phyloP scores from a whole-genome alignment of 2,888 invertebrate species.

The Eupithecia pulchellata region DNA sequence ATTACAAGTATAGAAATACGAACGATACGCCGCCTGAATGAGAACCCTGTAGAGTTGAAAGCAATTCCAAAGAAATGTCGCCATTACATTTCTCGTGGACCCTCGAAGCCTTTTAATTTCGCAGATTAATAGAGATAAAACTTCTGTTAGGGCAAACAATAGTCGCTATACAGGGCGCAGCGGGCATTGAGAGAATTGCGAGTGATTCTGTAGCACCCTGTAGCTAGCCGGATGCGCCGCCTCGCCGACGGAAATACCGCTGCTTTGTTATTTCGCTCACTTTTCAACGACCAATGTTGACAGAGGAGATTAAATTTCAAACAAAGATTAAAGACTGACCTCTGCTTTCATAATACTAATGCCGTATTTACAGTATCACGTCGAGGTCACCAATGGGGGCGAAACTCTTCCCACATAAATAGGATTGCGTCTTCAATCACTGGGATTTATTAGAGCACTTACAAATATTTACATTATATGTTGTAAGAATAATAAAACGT shows the following conservation, averaged over 20 bases:
- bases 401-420: no score
- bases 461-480: no score
- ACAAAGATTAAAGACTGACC: conserved; percentile 11
- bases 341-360: neutral
- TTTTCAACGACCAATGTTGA: conserved; percentile 23
- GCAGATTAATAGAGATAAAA: conserved; percentile 64
- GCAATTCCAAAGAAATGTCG: conserved; percentile 47
- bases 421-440: no score
- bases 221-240: conserved; percentile 32
- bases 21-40: conserved; percentile 32
- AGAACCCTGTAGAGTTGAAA: conserved; percentile 41
- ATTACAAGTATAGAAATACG: conserved; percentile 54
- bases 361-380: neutral
- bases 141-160: conserved; percentile 61
- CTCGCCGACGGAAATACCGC: conserved; percentile 48
- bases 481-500: no score
- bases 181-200: conserved; percentile 55
- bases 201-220: conserved; percentile 40
- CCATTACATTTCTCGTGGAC: conserved; percentile 47
- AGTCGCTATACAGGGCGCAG: conserved; percentile 52
- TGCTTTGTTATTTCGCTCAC: conserved; percentile 45
- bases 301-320: conserved; percentile 30
- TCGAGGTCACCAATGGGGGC: no score
- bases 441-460: no score
- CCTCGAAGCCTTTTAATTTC: conserved; percentile 57